phyloP scores from a whole-genome alignment of 2,888 invertebrate species.

The Drosophila robusta region DNA sequence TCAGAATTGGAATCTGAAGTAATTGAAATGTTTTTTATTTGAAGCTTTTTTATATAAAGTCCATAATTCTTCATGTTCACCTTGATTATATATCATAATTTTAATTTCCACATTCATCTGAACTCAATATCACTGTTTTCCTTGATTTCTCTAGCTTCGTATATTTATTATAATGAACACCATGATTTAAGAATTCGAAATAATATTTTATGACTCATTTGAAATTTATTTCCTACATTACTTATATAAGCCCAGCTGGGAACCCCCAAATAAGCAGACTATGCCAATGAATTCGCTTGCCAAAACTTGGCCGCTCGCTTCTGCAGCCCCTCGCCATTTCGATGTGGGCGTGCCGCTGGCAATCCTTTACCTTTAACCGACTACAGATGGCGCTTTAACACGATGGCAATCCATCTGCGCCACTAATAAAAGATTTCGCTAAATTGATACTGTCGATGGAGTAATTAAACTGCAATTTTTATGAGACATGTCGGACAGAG shows the following conservation, averaged over 20 bases:
- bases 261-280: not conserved
- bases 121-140: not conserved
- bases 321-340: not conserved
- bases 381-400: constrained; percentile 79
- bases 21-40: too few relatives aligned
- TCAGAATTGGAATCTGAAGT: too few relatives aligned
- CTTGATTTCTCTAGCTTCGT: not conserved
- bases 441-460: constrained; percentile 85
- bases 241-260: not conserved
- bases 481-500: constrained; percentile 84
- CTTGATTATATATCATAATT: too few relatives aligned
- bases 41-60: too few relatives aligned
- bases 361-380: constrained; percentile 58
- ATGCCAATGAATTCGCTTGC: not conserved
- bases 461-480: constrained; percentile 85
- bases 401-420: constrained; percentile 83
- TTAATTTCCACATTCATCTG: not conserved
- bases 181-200: too few relatives aligned
- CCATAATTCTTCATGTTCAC: too few relatives aligned
- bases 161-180: too few relatives aligned
- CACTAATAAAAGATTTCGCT: constrained; percentile 83
- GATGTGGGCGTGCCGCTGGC: constrained; percentile 16
- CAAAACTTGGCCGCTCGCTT: not conserved
- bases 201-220: not conserved
- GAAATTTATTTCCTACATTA: too few relatives aligned